These are phyloP conservation scores for Phainopepla nitens DNA, from an alignment of 2,113 vertebrate genomes.

Conservation along the genomic window DNA sequence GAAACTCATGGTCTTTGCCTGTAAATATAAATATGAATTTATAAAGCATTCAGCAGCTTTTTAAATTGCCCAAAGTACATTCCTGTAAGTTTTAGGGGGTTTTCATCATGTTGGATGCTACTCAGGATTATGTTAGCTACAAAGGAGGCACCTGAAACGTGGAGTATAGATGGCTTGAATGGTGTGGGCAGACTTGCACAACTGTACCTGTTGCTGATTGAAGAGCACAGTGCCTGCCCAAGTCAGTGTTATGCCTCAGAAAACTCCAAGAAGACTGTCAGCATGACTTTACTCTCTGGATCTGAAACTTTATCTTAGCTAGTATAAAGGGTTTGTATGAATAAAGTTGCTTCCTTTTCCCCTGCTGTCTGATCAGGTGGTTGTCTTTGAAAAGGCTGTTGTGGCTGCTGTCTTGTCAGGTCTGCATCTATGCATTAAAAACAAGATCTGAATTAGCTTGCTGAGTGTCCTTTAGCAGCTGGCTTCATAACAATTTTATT, in stretches of 20 bases:
- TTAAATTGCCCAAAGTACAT: neutral
- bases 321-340: neutral
- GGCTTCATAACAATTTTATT: neutral
- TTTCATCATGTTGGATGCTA: neutral
- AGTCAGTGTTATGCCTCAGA: neutral
- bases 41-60: neutral
- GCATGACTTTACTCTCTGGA: neutral
- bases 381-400: neutral
- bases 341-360: neutral
- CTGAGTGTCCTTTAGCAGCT: neutral
- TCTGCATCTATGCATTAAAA: neutral
- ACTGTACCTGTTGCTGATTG: neutral
- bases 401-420: neutral
- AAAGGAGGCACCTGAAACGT: fast-evolving
- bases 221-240: neutral
- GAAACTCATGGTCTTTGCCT: neutral
- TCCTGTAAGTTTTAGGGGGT: neutral
- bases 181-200: neutral
- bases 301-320: neutral
- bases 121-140: neutral
- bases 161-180: neutral
- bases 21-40: neutral
- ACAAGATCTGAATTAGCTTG: neutral
- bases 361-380: neutral
- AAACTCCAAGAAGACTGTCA: neutral